phyloP scores from a whole-genome alignment of 2,888 invertebrate species.

The Schizaphis graminum region DNA sequence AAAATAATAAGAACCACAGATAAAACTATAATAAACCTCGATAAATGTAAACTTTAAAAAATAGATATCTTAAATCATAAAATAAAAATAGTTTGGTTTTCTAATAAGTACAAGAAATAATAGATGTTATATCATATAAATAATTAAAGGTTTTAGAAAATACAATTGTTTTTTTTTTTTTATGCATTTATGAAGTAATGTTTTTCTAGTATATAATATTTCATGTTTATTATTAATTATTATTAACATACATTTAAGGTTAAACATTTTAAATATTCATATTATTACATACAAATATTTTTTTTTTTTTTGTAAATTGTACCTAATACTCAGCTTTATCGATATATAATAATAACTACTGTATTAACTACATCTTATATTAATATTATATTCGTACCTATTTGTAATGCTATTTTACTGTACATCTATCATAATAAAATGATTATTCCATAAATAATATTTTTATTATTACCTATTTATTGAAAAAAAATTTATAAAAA shows the following conservation, averaged over 20 bases:
- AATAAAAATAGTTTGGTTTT: neutral
- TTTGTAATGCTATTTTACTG: constrained; percentile 59
- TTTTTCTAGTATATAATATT: constrained; percentile 37
- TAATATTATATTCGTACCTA: constrained; percentile 43
- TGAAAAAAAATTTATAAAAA: neutral
- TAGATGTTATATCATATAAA: neutral
- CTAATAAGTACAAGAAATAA: neutral
- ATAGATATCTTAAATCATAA: neutral
- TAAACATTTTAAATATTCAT: constrained; percentile 8
- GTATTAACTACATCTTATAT: constrained; percentile 34
- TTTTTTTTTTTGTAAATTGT: constrained; percentile 45
- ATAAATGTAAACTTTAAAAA: neutral
- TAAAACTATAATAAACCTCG: neutral
- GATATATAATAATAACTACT: constrained; percentile 46
- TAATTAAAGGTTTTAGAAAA: constrained; percentile 16
- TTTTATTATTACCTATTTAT: neutral
- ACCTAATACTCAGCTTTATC: constrained; percentile 53
- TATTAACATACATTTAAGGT: constrained; percentile 32
- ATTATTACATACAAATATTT: neutral
- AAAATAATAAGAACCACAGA: neutral
- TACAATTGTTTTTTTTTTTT: neutral
- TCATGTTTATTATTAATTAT: constrained; percentile 29
- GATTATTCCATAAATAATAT: constrained; percentile 53
- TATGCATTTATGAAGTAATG: neutral
- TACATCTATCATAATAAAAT: constrained; percentile 52